These are phyloP conservation scores for Syngnathus rostellatus DNA, from an alignment of 2,797 vertebrate species.

Conservation along the genomic window DNA sequence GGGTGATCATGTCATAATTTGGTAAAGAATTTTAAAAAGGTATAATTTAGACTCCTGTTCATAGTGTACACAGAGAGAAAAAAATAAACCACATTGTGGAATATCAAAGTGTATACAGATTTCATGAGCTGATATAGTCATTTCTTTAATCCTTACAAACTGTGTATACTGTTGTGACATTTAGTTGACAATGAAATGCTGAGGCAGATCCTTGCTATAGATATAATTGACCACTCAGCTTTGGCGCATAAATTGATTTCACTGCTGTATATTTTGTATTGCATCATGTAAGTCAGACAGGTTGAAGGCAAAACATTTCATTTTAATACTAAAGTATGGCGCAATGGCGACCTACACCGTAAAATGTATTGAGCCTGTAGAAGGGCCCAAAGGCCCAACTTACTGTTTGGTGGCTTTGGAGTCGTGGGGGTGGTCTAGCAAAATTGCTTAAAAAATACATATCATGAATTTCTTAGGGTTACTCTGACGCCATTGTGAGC, in stretches of 20 bases:
- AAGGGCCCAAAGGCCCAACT: not conserved
- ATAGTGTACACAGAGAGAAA: slow-evolving; percentile 63
- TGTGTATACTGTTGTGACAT: not conserved
- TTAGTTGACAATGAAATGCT: not conserved
- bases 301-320: not conserved
- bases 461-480: too few relatives aligned
- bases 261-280: too few relatives aligned
- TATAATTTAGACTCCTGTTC: slow-evolving; percentile 59
- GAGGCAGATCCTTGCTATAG: not conserved
- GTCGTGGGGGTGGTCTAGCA: not conserved
- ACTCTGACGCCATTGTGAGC: too few relatives aligned
- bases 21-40: slow-evolving; percentile 22
- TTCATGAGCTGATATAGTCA: not conserved
- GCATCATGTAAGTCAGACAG: not conserved
- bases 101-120: slow-evolving; percentile 8
- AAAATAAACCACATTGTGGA: slow-evolving; percentile 61
- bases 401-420: not conserved
- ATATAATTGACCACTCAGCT: not conserved
- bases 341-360: not conserved
- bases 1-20: slow-evolving; percentile 1
- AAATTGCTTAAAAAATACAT: not conserved
- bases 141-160: not conserved
- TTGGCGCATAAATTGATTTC: not conserved
- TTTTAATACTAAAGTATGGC: not conserved
- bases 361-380: not conserved